These are phyloP conservation scores for Cryptomyrus ogoouensis DNA, from an alignment of 2,113 vertebrate genomes.

Conservation along the genomic window DNA sequence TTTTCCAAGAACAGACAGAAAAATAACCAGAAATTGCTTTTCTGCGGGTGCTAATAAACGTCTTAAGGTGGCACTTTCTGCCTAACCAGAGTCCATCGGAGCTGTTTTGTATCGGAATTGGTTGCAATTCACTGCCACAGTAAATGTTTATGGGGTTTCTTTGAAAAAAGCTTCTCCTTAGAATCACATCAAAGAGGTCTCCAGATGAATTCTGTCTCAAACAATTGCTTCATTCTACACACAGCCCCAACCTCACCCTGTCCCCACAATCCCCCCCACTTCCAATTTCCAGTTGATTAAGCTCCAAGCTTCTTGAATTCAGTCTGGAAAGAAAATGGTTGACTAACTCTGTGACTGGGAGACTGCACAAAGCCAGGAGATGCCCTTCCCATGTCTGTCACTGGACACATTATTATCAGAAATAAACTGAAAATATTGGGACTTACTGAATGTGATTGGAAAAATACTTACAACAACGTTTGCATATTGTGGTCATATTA, in stretches of 20 bases:
- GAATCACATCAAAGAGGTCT: slow-evolving; percentile 59
- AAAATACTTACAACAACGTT: not conserved
- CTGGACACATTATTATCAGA: not conserved
- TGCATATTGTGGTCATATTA: not conserved
- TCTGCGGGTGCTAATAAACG: not conserved
- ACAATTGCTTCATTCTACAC: slow-evolving; percentile 67
- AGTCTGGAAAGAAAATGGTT: slow-evolving; percentile 60
- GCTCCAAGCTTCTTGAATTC: slow-evolving; percentile 56
- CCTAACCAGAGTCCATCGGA: not conserved
- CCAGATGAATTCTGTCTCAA: slow-evolving; percentile 57
- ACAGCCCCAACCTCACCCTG: slow-evolving; percentile 39
- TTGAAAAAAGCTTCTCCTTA: slow-evolving; percentile 37
- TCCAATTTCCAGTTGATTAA: slow-evolving; percentile 72
- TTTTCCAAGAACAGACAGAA: not conserved
- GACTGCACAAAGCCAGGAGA: slow-evolving; percentile 37
- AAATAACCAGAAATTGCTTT: not conserved
- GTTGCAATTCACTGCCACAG: slow-evolving; percentile 45
- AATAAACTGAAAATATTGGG: not conserved
- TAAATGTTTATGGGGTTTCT: slow-evolving; percentile 42
- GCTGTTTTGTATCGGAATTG: not conserved
- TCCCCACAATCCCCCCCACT: slow-evolving; percentile 31
- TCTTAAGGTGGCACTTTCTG: not conserved
- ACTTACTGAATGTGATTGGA: not conserved
- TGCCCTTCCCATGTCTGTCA: not conserved
- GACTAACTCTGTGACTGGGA: slow-evolving; percentile 49